Conservation (phyloP, 2,113 vertebrate species). For the Hemichromis elongatus region DNA sequence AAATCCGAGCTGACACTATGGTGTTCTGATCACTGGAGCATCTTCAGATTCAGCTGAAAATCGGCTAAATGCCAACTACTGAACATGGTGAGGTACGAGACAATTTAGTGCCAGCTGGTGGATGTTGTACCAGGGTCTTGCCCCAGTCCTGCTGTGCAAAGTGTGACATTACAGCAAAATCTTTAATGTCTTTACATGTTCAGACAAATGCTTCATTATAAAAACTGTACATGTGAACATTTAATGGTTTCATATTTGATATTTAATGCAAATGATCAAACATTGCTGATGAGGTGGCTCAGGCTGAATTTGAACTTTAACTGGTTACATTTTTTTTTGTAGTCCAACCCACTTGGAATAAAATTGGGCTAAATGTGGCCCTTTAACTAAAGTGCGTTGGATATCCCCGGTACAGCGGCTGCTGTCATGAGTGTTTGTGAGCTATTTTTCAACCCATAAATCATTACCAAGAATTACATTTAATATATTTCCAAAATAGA, state of each 20-base stretch:
- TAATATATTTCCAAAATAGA: neutral
- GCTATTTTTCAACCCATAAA: neutral
- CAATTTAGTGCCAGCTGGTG: neutral
- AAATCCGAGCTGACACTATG: neutral
- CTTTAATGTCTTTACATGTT: neutral
- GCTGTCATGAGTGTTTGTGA: neutral
- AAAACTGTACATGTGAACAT: neutral
- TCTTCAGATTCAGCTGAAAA: neutral
- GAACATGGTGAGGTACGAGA: neutral
- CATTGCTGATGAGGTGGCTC: neutral
- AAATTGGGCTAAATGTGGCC: neutral
- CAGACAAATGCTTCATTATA: neutral
- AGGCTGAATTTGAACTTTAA: neutral
- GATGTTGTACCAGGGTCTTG: neutral
- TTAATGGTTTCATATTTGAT: accelerated
- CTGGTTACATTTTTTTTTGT: neutral
- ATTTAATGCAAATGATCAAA: accelerated
- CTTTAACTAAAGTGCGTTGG: neutral
- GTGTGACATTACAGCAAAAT: neutral
- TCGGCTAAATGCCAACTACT: neutral
- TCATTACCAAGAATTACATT: neutral
- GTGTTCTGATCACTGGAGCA: neutral
- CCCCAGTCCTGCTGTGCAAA: neutral
- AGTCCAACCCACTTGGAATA: neutral
- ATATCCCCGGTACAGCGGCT: neutral